Base-by-base conservation (phyloP, 30 jellyfish, hydroid and myxozoan species). In the Hydra vulgaris region DNA sequence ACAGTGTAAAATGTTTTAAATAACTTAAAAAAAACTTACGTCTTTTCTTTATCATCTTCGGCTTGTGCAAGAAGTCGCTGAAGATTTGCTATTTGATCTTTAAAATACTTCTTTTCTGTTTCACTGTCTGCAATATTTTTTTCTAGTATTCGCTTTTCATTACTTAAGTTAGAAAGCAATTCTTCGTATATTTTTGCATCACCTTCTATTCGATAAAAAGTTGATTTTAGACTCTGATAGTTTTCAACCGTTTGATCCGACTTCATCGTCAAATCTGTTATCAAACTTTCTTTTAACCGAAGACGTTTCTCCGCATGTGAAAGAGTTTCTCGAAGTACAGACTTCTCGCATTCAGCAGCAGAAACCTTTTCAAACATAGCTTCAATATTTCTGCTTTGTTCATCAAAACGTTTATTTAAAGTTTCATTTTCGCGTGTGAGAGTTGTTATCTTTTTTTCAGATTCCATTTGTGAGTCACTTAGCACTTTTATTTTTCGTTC, bases 361-460 rank as follows among this genome's bases (percentile, higher is more conserved):
- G 89, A 66, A n/a, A 89, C 88, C 69, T 82, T 85, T 0, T 84
- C 76, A 8, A 89, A 83, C 75, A 89, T 82, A 17, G 82, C 95
- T 25, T 89, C 95, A 26, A 85, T 81, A n/a, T 88, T 85, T 79
- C 70, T 56, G 78, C 77, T 85, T 79, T 89, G 97, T 21, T 82
- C 95, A 27, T 88, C 70, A 79, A 79, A 85, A 21, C 95, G 72
- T 40, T 83, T 73, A 71, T 70, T 79, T 61, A 89, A 78, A 1
- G 82, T 79, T 8, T 53, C 71, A 53, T 85, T 76, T 72, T 85
- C 95, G n/a, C 82, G 94, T 25, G 86, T 89, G 12, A 71, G 82
- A 55, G 88, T 82, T 26, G 79, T 76, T 15, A 73, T 82, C 52
- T 82, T 80, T 40, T 73, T 73, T 66, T 89, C 97, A 12, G 87